Evolutionary conservation across 1,140 invertebrate genomes (phyloP), one percentile per base, ranked within the genome.

Genomic region (Psix sp.): DNA sequence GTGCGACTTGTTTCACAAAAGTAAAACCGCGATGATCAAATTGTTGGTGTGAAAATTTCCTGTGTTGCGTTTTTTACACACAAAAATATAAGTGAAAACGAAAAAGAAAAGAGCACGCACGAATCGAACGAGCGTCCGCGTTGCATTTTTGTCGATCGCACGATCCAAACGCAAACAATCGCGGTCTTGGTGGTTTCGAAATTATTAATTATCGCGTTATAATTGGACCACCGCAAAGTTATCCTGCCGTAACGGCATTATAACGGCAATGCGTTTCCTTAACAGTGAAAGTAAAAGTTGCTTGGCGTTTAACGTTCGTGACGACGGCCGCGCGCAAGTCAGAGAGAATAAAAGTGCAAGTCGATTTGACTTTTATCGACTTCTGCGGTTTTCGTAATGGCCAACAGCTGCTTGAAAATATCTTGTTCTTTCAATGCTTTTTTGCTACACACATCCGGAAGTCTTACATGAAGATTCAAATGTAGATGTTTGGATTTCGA

Each of bases 261-360:
- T 81, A 81, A 83, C 82, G 26, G 26, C 26, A 29, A 52, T 76
- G 73, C 75, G 78, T 83, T 84, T 84, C 79, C 80, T 79, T 78
- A 80, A 82, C 67, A 79, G 82, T 84, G 82, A 84, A 84, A 84
- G 83, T 83, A 84, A 83, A 80, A 82, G 79, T 79, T 74, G 57
- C 60, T 66, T 52, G 70, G 57, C 60, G 60, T 67, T 67, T 63
- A 62, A 56, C 54, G 65, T 62, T 73, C 70, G 70, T 74, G 70
- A 71, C 70, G 66, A 65, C 17, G 68, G 52, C 18, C 39, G 51
- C 51, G 38, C 45, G 49, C 51, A 59, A 65, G 49, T 65, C 51
- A 36, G 7, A n/a, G 24, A 35, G 52, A 73, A 73, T 73, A 65
- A 73, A 73, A 73, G 70, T 73, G 54, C 48, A 73, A 73, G 60